Evolutionary conservation across 1,140 invertebrate genomes (phyloP), one percentile per base, ranked within the genome.

Genomic region (Drosophila nikananu): DNA sequence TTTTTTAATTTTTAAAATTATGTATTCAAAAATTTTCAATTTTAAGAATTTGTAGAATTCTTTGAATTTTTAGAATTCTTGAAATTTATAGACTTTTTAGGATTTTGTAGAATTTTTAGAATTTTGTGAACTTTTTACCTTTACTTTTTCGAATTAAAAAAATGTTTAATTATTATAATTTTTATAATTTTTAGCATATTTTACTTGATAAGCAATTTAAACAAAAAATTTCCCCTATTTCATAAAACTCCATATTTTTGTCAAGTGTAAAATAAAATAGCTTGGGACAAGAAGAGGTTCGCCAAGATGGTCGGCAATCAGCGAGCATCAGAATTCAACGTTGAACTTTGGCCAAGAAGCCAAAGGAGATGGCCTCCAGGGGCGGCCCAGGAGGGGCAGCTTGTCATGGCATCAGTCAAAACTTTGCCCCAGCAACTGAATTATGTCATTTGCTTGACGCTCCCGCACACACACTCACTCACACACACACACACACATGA

Each of bases 391-490:
- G 70, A 42, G 35, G 62, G 63, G 49, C 32, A 74, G 68, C 77
- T 77, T 89, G 84, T 70, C 66, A 61, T 42, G 83, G 81, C 84
- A 81, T 89, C 86, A 84, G 81, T 90, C 86, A 82, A 79, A 86
- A 81, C 63, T 90, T 90, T 90, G 78, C 81, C 81, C 86, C 81
- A 91, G 79, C 83, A 90, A 90, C 86, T 90, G 86, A 90, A 90
- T 90, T 90, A 90, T 90, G 86, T 90, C 86, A 90, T 90, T 90
- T 86, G 86, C 76, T 83, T 81, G 81, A 73, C 79, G 35, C 57
- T 52, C 52, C 55, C 74, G 42, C 35, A 27, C 25, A 23, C 13
- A 23, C 21, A 2, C 23, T 25, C 23, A 46, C 5, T 5, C 13
- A 21, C 49, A 35, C 32, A 37, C 30, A 27, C 32, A 39, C 39